Evolutionary conservation across 2,797 vertebrate genomes (phyloP), one percentile per base, ranked within the genome.

Genomic region (Sebastes minor): DNA sequence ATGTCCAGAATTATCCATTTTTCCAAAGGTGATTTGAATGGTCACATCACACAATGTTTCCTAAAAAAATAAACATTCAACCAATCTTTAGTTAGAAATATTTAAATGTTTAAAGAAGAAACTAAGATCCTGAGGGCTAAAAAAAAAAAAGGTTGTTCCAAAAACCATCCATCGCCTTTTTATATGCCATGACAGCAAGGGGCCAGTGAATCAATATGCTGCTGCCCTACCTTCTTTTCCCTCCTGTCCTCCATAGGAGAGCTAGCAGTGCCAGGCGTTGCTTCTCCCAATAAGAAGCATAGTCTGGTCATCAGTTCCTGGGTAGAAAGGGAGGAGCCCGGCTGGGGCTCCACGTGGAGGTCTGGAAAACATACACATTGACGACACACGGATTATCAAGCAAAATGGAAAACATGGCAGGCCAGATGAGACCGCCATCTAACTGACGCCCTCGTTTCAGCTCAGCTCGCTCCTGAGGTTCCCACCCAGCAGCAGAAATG

Each of bases 291-390:
- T 94, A 99, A 95, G 95, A 99, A 98, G 73, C 98, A 98, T 96
- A 99, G 88, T 92, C 98, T 97, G 91, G 98, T 99, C 98, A 99
- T 99, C 95, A 99, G 91, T 96, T 99, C 98, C 94, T 99, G 98
- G 94, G 97, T 97, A 88, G 97, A 97, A 88, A 96, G 91, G 73
- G 97, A 98, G 96, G 97, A 97, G 95, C 95, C 96, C n/a, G 90
- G 92, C 91, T 96, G 97, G 91, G 96, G 96, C 90, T 97, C 96
- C 65, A 96, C 90, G 82, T 96, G 96, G 93, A 95, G 92, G 95
- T 97, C 97, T 97, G 93, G 60, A 88, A 86, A 67, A 92, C 73
- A 91, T 69, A 85, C 78, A 91, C 82, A 86, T 69, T 70, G 42
- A 83, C 77, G 69, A 76, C 68, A 81, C 46, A 49, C 28, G 0